Evolutionary conservation across 2,797 vertebrate genomes (phyloP), one percentile per base, ranked within the genome.

Genomic region (Urophycis tenuis): DNA sequence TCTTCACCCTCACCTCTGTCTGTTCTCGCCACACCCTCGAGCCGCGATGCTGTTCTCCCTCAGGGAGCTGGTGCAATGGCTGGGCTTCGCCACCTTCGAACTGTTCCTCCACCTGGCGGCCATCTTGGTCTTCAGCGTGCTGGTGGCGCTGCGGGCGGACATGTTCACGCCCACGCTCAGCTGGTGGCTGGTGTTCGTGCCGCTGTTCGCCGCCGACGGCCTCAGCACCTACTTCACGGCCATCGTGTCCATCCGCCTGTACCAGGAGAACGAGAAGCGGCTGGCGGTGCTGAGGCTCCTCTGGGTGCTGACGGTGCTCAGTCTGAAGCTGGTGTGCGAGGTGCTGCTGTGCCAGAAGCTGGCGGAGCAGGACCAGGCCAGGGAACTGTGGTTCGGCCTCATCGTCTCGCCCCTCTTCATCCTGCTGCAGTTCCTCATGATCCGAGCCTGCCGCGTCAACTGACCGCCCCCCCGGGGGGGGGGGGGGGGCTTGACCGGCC

Each of bases 321-420:
- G 97, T 88, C 95, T 99, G 78, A 99, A 99, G 93, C 95, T 99
- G 78, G 96, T 99, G 83, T 99, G 98, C 3, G 98, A 99, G 93
- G 96, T 99, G 90, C 90, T 99, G 83, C 89, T 99, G 77, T 99
- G 96, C 87, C 97, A 99, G 94, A 99, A 99, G 91, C 92, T 99
- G 85, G 95, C 93, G 1, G 95, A 96, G 81, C 93, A 94, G 79
- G 94, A 94, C 0, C 93, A 94, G 75, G 88, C 93, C 31, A 85
- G 87, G 3, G 96, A 99, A 87, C 95, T 99, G 69, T 96, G 95
- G 94, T 99, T 93, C 0, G 97, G 98, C 70, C 94, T 99, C 80
- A 97, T 99, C 75, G 93, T 97, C 83, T 97, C 98, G 0, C 98
- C 98, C 0, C 88, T 98, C 60, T 99, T 99, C 92, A 97, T 99